These are phyloP conservation scores for Oligia latruncula DNA, from an alignment of 2,888 invertebrate genomes.

Conservation along the genomic window DNA sequence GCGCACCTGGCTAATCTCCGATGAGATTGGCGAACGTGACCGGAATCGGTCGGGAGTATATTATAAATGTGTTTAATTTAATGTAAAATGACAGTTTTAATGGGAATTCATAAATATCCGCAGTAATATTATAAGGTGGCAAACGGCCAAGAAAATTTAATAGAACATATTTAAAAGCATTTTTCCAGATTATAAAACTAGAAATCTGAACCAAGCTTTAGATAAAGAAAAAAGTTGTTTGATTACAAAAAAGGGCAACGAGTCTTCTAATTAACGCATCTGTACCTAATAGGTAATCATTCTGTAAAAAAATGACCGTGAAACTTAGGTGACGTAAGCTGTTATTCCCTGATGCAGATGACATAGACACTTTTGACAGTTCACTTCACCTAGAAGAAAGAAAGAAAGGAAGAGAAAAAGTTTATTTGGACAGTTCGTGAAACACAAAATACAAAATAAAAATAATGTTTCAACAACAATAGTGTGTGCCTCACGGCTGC, in stretches of 20 bases:
- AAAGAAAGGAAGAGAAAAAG: too few relatives aligned
- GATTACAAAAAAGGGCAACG: background rate
- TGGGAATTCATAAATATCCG: background rate
- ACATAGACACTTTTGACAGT: too few relatives aligned
- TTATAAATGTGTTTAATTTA: conserved; percentile 12
- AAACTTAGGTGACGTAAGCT: background rate
- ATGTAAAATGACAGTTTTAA: conserved; percentile 1
- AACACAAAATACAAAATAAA: too few relatives aligned
- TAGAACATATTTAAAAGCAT: background rate
- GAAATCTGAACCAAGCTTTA: background rate
- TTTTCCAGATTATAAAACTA: background rate
- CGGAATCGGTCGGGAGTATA: too few relatives aligned
- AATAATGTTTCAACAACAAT: too few relatives aligned
- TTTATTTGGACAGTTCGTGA: too few relatives aligned
- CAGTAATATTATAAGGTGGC: conserved; percentile 21
- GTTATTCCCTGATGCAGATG: background rate
- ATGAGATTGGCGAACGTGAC: too few relatives aligned
- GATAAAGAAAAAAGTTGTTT: background rate
- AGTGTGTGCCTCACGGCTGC: too few relatives aligned
- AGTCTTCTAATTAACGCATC: background rate
- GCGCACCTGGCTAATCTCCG: too few relatives aligned
- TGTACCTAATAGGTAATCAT: background rate
- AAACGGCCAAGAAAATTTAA: conserved; percentile 11
- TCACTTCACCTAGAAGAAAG: too few relatives aligned
- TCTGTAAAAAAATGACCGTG: too few relatives aligned